Evolutionary conservation across 1,140 invertebrate species (phyloP).

Genomic region (Wiebesia pumilae): DNA sequence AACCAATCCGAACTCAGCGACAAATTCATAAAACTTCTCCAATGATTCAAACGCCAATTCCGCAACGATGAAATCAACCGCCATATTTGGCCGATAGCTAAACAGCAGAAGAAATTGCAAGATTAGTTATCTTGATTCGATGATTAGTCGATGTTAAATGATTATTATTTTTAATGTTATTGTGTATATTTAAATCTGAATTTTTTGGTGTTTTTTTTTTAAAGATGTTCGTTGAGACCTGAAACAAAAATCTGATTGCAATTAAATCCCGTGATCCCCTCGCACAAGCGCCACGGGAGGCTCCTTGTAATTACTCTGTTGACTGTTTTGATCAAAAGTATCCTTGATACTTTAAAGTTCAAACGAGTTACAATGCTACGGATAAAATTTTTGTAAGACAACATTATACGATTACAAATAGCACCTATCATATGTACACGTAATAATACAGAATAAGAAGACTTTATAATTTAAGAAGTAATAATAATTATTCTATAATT

Average conservation of each 20-base stretch:
- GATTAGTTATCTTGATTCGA: conserved; percentile 63
- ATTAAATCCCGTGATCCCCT: conserved; percentile 24
- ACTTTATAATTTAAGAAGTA: neutral
- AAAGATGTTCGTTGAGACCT: conserved; percentile 63
- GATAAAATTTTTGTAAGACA: conserved; percentile 25
- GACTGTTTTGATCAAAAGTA: conserved; percentile 23
- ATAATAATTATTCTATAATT: neutral
- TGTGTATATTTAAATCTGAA: conserved; percentile 52
- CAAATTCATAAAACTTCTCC: conserved; percentile 90
- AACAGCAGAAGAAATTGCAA: conserved; percentile 76
- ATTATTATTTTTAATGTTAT: conserved; percentile 43
- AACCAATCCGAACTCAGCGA: conserved; percentile 86
- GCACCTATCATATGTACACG: neutral
- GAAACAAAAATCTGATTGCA: conserved; percentile 69
- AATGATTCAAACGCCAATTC: conserved; percentile 90
- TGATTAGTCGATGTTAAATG: conserved; percentile 19
- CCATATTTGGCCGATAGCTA: conserved; percentile 95
- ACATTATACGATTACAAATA: conserved; percentile 27
- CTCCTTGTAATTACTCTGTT: conserved; percentile 16
- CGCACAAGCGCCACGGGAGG: conserved; percentile 12
- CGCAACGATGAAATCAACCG: conserved; percentile 87
- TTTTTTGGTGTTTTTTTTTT: conserved; percentile 48
- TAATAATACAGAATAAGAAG: conserved; percentile 1
- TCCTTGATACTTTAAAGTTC: conserved; percentile 16
- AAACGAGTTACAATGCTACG: conserved; percentile 4